These are phyloP conservation scores for Saccostrea glomerata DNA, from an alignment of 1,140 invertebrate genomes.

Conservation along the genomic window DNA sequence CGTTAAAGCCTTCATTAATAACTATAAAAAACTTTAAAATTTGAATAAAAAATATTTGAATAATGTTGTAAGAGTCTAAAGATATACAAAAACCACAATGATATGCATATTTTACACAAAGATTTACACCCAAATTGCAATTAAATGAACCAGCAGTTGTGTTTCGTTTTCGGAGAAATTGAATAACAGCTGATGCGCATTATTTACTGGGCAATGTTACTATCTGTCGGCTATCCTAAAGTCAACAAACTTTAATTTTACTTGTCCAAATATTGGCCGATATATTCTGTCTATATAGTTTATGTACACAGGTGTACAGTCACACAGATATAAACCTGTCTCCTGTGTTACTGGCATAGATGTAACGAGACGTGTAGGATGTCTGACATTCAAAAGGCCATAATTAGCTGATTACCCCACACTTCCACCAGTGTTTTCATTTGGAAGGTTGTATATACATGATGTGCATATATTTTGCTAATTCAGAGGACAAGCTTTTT, in stretches of 20 bases:
- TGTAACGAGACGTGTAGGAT: not conserved
- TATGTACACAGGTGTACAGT: slow-evolving; percentile 30
- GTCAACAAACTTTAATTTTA: slow-evolving; percentile 27
- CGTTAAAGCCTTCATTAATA: too few species aligned
- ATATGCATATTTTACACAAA: too few species aligned
- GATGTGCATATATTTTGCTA: not conserved
- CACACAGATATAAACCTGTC: not conserved
- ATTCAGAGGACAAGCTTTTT: not conserved
- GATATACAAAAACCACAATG: too few species aligned
- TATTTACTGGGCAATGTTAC: not conserved
- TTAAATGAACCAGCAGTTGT: too few species aligned
- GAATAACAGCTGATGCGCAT: not conserved
- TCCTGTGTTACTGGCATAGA: not conserved
- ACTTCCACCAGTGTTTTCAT: not conserved
- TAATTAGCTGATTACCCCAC: slow-evolving; percentile 27
- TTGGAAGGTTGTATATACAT: not conserved
- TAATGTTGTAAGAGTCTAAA: too few species aligned
- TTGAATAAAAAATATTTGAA: too few species aligned
- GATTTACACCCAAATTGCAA: too few species aligned
- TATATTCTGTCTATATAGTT: slow-evolving; percentile 20
- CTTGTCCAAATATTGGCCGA: slow-evolving; percentile 29
- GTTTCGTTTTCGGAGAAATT: too few species aligned
- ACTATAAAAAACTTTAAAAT: too few species aligned
- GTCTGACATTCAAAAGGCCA: not conserved
- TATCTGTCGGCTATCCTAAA: slow-evolving; percentile 6